Evolutionary conservation across 1,140 invertebrate species (phyloP), one percentile per base, ranked within the genome.

Genomic region (Stratiolaelaps scimitus): DNA sequence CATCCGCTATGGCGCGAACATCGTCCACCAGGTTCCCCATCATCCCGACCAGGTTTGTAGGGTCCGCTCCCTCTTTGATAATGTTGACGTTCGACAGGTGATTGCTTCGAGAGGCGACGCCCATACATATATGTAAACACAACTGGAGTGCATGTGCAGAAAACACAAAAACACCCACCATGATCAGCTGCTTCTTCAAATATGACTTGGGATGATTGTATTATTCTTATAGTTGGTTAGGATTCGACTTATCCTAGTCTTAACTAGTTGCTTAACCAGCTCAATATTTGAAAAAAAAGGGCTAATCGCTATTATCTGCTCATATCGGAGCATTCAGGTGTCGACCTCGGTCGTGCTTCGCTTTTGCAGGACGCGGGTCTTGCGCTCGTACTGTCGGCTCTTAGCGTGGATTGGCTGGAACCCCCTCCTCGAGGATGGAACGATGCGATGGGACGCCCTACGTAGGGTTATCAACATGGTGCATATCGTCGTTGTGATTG

Each of bases 311-410:
- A n/a, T n/a, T n/a, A n/a, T n/a, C n/a, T n/a, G n/a, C n/a, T n/a
- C n/a, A n/a, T n/a, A n/a, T n/a, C n/a, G n/a, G n/a, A n/a, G 10
- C 34, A 10, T 40, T 10, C 23, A 60, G 53, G 53, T 60, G 13
- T 60, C 53, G 15, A 60, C 53, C 26, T 60, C 53, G 23, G 53
- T 60, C 2, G 53, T 60, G 17, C 53, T 60, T 2, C 53, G 53
- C 10, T 60, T 60, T 34, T 60, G 53, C 23, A 1, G 53, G 20
- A 60, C 53, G 20, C 17, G 53, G 10, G 53, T 60, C 20, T 34
- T 60, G 17, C 53, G 20, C 2, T 60, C 53, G 15, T 60, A 60
- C 23, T 15, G 23, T 23, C 53, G 53, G 15, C 53, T 60, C 15
- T 34, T 60, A 17, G 26, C 53, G 15, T 15, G 17, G 17, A 23